Evolutionary conservation across 2,888 invertebrate species (phyloP).

Genomic region (Tiphia femorata): DNA sequence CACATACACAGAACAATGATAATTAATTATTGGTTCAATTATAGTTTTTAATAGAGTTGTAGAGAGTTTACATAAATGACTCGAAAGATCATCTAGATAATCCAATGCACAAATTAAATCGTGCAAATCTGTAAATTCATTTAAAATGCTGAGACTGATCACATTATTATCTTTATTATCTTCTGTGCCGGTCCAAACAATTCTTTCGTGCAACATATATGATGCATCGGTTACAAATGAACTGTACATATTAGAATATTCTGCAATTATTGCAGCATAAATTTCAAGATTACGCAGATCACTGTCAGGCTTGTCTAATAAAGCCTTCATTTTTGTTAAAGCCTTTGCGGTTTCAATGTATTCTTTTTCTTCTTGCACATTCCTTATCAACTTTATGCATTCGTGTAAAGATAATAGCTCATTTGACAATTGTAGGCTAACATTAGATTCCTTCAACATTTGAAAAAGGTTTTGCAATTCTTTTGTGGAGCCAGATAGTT

Average conservation of each 20-base stretch:
- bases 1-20: conserved; percentile 68
- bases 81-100: conserved; percentile 67
- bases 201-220: conserved; percentile 70
- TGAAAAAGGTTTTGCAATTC: conserved; percentile 73
- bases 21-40: conserved; percentile 73
- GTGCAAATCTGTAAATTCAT: conserved; percentile 53
- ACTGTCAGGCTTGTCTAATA: conserved; percentile 69
- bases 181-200: conserved; percentile 64
- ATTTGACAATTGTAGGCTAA: conserved; percentile 71
- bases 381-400: conserved; percentile 61
- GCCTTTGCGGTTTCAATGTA: conserved; percentile 71
- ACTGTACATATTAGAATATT: conserved; percentile 69
- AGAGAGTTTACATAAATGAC: conserved; percentile 73
- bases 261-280: conserved; percentile 70
- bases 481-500: conserved; percentile 74
- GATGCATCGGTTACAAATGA: conserved; percentile 67
- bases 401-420: conserved; percentile 67
- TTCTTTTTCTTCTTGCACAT: conserved; percentile 54
- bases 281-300: conserved; percentile 72
- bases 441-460: conserved; percentile 72
- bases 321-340: conserved; percentile 69
- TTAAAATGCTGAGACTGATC: conserved; percentile 39
- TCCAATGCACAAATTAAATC: conserved; percentile 67
- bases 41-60: conserved; percentile 73
- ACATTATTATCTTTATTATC: conserved; percentile 20